Evolutionary conservation across 2,888 invertebrate species (phyloP).

Genomic region (Barypeithes pellucidus): DNA sequence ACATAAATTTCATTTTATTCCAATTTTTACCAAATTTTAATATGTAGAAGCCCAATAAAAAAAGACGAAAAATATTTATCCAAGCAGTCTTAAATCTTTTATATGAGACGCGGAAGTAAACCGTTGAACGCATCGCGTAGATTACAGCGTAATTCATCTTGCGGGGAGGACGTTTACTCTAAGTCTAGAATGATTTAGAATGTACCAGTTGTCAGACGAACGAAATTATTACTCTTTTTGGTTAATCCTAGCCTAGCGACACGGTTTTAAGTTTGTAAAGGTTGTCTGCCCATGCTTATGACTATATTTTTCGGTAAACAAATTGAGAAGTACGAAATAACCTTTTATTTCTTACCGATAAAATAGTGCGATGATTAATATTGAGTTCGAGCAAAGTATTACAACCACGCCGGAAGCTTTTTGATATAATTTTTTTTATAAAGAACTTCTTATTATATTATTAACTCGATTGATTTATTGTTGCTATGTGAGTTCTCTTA

Average conservation of each 20-base stretch:
- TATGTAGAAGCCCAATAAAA: background rate
- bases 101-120: constrained; percentile 47
- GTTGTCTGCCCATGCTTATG: constrained; percentile 32
- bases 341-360: background rate
- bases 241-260: constrained; percentile 58
- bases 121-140: constrained; percentile 56
- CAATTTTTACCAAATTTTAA: background rate
- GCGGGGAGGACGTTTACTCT: constrained; percentile 68
- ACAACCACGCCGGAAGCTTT: no score
- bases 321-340: constrained; percentile 8
- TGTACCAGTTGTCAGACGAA: constrained; percentile 66
- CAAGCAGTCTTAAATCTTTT: constrained; percentile 42
- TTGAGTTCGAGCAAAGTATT: no score
- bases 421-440: no score
- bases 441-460: no score
- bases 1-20: no score
- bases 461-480: no score
- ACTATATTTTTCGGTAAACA: constrained; percentile 12
- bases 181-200: constrained; percentile 68
- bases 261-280: constrained; percentile 41
- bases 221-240: constrained; percentile 68
- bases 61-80: constrained; percentile 4
- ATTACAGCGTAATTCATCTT: constrained; percentile 69
- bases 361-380: no score
- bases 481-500: no score